Percentiles rank a stretch among this genome's conserved stretches.
Evolutionary conservation across 1,140 invertebrate species (phyloP).

Genomic region (Drosophila bocki): DNA sequence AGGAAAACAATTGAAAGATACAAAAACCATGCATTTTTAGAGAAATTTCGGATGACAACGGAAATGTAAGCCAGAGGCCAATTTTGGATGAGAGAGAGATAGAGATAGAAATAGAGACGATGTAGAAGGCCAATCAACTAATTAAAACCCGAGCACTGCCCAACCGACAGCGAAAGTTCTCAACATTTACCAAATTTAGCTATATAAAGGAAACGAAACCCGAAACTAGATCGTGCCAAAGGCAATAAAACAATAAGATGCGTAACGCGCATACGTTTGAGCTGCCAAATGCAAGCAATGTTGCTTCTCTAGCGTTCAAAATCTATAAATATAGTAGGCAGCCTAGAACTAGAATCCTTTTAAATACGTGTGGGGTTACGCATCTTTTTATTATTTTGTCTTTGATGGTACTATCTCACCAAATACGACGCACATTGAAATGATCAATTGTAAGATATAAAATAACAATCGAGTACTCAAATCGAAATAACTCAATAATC

Average conservation of each 20-base stretch:
- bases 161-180: constrained; percentile 54
- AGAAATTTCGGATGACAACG: constrained; percentile 27
- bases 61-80: constrained; percentile 44
- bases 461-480: constrained; percentile 42
- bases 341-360: neutral
- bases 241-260: neutral
- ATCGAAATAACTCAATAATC: constrained; percentile 48
- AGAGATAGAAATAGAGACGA: neutral
- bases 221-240: constrained; percentile 28
- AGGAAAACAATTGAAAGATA: constrained; percentile 17
- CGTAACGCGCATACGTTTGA: neutral
- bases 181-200: constrained; percentile 35
- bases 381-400: constrained; percentile 1
- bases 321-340: no score
- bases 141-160: constrained; percentile 46
- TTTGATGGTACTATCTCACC: neutral
- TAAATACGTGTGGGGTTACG: neutral
- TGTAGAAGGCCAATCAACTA: constrained; percentile 44
- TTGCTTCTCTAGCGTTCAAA: no score
- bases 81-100: constrained; percentile 1
- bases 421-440: constrained; percentile 34
- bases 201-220: constrained; percentile 28
- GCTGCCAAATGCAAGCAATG: no score
- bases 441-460: constrained; percentile 55
- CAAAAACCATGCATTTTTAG: constrained; percentile 25